phyloP scores from a whole-genome alignment of 92 coral and sea anemone genomes.

The Parazoanthus darwini region DNA sequence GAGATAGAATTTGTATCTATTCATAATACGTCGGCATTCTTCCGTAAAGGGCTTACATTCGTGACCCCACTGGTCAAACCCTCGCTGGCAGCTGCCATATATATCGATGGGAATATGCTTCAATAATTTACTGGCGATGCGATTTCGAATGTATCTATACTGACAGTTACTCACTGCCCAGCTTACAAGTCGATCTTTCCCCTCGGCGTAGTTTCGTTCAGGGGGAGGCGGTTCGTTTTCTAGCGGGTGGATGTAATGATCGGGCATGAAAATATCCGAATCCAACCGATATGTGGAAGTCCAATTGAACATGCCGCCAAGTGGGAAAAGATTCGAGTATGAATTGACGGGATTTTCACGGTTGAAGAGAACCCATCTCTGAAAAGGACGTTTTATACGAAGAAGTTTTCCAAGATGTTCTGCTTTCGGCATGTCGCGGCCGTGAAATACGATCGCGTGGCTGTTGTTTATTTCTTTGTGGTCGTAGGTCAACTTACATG shows the following conservation, averaged over 20 bases:
- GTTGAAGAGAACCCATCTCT: constrained; percentile 24
- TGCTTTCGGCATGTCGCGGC: constrained; percentile 42
- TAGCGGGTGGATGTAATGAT: constrained; percentile 7
- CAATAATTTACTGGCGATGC: not conserved
- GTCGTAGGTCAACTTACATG: constrained; percentile 41
- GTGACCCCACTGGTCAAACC: constrained; percentile 9
- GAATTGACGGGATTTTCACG: constrained; percentile 35
- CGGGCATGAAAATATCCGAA: constrained; percentile 37
- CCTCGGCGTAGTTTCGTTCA: constrained; percentile 18
- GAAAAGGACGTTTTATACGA: constrained; percentile 9
- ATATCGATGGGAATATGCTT: constrained; percentile 14
- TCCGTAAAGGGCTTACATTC: not conserved
- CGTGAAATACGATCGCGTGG: constrained; percentile 54
- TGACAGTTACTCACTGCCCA: constrained; percentile 33
- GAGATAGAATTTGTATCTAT: constrained; percentile 21
- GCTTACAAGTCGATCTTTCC: constrained; percentile 16
- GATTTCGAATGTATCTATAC: not conserved
- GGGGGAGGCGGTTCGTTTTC: not conserved
- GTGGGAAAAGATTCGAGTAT: not conserved
- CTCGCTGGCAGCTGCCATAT: constrained; percentile 18
- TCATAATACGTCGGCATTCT: not conserved
- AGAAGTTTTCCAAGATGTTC: not conserved
- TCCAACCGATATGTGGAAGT: constrained; percentile 17
- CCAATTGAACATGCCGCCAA: constrained; percentile 33
- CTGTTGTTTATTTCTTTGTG: constrained; percentile 30